Evolutionary conservation across 2,113 vertebrate species (phyloP), one percentile per base, ranked within the genome.

Genomic region (Climacteris rufus): DNA sequence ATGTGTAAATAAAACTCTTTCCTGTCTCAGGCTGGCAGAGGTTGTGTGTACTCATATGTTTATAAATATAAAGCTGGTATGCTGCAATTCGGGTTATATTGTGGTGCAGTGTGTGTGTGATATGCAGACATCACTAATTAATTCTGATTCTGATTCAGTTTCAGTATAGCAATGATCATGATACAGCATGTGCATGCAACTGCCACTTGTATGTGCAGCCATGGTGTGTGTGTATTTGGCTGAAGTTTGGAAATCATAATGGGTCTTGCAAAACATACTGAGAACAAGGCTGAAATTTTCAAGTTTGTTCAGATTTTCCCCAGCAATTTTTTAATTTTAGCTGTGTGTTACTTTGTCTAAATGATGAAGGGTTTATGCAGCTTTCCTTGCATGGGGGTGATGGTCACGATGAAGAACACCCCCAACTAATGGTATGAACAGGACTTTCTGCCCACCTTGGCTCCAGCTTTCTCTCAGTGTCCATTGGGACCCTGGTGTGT

Each of bases 101-200:
- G 40, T 12, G 27, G 2, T 60, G 6, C 2, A 25, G 25, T 30
- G 21, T 50, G 52, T 35, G 23, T 42, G 21, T 33, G 9, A 17
- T 27, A 21, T 0, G 2, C 5, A 10, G 39, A 3, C 44, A 12
- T 50, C 2, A 0, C 31, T 56, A 5, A 24, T 57, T 16, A 12
- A n/a, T n/a, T n/a, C 39, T 28, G 33, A 5, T 49, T 52, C 6
- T 23, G 30, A 11, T 65, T 64, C 25, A 3, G 11, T 39, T 70
- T 45, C n/a, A 4, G 60, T 40, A 1, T 35, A 9, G 6, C 5
- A 25, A 18, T 35, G 23, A 6, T 19, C 60, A 7, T 24, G 24
- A 33, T 42, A 7, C 4, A 16, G 25, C 40, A 2, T 28, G 17
- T 22, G 15, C 11, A 3, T 23, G 20, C 28, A 3, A 20, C 18